A percentile compares a stretch with the other conserved stretches of the same genome.
These are phyloP conservation scores for Microctonus brassicae DNA, from an alignment of 2,888 invertebrate genomes.

Conservation along the genomic window DNA sequence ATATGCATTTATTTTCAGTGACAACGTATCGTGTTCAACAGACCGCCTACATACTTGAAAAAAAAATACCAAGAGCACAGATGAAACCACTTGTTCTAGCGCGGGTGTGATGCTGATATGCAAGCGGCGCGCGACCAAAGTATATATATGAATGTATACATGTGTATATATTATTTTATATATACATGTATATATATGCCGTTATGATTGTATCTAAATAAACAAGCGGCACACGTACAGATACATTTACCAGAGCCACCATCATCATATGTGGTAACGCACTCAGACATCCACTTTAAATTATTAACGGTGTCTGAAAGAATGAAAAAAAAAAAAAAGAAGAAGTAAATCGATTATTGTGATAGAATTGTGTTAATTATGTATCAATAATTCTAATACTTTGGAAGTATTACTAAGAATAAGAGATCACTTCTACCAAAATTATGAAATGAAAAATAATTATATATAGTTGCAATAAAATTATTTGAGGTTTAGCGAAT, in stretches of 20 bases:
- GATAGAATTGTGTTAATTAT: too few species aligned
- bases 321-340: background rate
- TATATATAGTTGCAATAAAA: too few species aligned
- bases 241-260: slow-evolving; percentile 21
- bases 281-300: background rate
- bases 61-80: slow-evolving; percentile 44
- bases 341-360: too few species aligned
- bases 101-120: background rate
- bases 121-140: background rate
- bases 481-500: too few species aligned
- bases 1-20: slow-evolving; percentile 26
- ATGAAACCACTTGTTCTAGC: slow-evolving; percentile 42
- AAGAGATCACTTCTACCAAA: too few species aligned
- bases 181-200: too few species aligned
- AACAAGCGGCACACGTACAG: background rate
- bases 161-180: too few species aligned
- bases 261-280: background rate
- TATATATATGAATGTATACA: too few species aligned
- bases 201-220: background rate
- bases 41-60: slow-evolving; percentile 48
- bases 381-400: too few species aligned
- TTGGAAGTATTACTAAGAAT: too few species aligned
- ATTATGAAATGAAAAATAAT: too few species aligned
- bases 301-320: background rate
- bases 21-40: slow-evolving; percentile 49